phyloP scores from a whole-genome alignment of 2,888 invertebrate species.

The Asteroscopus sphinx region DNA sequence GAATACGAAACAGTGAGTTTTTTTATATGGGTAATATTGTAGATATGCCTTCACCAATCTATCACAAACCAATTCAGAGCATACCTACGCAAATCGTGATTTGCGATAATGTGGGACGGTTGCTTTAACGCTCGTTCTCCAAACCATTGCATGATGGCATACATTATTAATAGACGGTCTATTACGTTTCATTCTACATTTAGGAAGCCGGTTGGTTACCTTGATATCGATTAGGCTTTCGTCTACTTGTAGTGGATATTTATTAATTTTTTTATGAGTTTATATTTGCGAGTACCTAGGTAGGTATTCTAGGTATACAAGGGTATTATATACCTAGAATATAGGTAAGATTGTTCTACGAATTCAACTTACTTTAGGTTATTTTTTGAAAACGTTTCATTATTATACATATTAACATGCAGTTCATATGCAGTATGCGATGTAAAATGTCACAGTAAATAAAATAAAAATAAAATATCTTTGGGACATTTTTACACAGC shows the following conservation, averaged over 20 bases:
- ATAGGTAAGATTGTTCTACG: no score
- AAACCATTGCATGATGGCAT: constrained; percentile 78
- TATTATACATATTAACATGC: no score
- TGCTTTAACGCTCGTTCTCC: constrained; percentile 65
- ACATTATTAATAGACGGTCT: constrained; percentile 78
- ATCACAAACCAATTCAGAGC: constrained; percentile 45
- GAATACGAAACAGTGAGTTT: constrained; percentile 86
- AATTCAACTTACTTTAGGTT: no score
- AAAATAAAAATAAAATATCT: no score
- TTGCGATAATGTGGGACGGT: constrained; percentile 42
- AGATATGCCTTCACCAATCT: constrained; percentile 47
- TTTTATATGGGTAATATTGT: constrained; percentile 65
- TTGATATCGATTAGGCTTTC: constrained; percentile 78
- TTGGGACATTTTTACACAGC: no score
- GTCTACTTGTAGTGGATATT: constrained; percentile 29
- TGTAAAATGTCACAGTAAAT: no score
- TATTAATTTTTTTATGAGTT: constrained; percentile 20
- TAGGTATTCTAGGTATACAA: no score
- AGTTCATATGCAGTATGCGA: no score
- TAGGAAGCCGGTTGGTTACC: constrained; percentile 77
- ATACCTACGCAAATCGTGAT: constrained; percentile 40
- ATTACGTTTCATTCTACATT: constrained; percentile 73
- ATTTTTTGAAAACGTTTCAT: no score
- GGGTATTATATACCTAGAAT: no score
- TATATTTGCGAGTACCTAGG: not conserved